Conservation (phyloP, 2,888 invertebrate species). For the Xanthia icteritia region DNA sequence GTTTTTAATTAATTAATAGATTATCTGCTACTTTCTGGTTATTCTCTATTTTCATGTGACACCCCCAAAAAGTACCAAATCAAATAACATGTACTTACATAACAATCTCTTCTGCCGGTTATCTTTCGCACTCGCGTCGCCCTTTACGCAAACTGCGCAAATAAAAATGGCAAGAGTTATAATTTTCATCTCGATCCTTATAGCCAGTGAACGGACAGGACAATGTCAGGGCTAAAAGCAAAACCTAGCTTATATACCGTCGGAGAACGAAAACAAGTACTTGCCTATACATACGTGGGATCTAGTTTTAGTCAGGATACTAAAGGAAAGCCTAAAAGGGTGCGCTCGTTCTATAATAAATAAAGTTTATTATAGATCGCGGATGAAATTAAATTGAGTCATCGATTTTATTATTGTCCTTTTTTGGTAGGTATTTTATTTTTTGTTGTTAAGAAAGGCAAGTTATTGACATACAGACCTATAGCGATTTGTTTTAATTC, state of each 20-base stretch:
- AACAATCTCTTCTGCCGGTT: slow-evolving; percentile 56
- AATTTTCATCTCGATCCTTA: slow-evolving; percentile 76
- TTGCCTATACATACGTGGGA: slow-evolving; percentile 80
- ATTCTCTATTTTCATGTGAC: background rate
- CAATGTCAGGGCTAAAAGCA: slow-evolving; percentile 88
- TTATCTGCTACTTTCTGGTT: background rate
- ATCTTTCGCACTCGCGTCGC: slow-evolving; percentile 55
- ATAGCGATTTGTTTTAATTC: background rate
- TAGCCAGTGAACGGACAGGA: slow-evolving; percentile 74
- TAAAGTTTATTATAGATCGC: slow-evolving; percentile 46
- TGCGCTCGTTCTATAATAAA: slow-evolving; percentile 77
- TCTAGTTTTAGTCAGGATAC: slow-evolving; percentile 85
- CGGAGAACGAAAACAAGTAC: slow-evolving; percentile 82
- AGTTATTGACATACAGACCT: background rate
- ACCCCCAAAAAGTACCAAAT: background rate
- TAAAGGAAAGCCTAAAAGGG: slow-evolving; percentile 85
- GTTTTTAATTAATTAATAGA: background rate
- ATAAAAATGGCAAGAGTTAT: slow-evolving; percentile 70
- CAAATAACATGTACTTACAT: slow-evolving; percentile 52
- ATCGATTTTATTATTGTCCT: slow-evolving; percentile 38
- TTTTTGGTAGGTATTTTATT: slow-evolving; percentile 28
- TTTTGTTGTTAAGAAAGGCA: background rate
- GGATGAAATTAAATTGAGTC: slow-evolving; percentile 52
- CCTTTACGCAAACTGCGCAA: slow-evolving; percentile 58
- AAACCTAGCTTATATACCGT: slow-evolving; percentile 87